These are phyloP conservation scores for Tetropium fuscum DNA, from an alignment of 2,888 invertebrate species.

Conservation along the genomic window DNA sequence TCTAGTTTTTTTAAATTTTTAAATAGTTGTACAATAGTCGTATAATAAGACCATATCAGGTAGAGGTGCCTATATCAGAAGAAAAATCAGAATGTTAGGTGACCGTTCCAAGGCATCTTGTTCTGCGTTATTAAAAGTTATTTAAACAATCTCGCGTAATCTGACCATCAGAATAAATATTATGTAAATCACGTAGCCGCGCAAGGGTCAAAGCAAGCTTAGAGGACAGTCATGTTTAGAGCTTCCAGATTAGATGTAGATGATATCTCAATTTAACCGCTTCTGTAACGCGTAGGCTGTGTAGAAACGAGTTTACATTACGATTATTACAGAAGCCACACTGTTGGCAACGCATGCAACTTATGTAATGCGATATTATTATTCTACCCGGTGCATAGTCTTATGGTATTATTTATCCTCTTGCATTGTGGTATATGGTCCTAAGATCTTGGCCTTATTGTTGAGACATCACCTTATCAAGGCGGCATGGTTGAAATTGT, in stretches of 20 bases:
- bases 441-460: conserved; percentile 1
- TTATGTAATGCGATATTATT: conserved; percentile 46
- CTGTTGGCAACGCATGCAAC: conserved; percentile 43
- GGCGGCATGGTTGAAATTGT: not conserved
- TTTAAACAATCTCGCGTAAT: conserved; percentile 17
- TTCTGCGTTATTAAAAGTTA: conserved; percentile 18
- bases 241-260: conserved; percentile 50
- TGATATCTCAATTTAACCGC: conserved; percentile 52
- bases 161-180: conserved; percentile 19
- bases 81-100: too few relatives aligned
- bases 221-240: conserved; percentile 39
- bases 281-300: conserved; percentile 49
- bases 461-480: conserved; percentile 3
- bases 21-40: too few relatives aligned
- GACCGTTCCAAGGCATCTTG: too few relatives aligned
- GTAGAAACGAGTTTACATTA: conserved; percentile 49
- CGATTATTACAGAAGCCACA: conserved; percentile 52
- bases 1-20: too few relatives aligned
- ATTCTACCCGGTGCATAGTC: conserved; percentile 15
- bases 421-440: not conserved
- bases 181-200: conserved; percentile 41
- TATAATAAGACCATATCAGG: too few relatives aligned
- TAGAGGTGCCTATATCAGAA: too few relatives aligned
- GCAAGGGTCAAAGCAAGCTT: conserved; percentile 35
- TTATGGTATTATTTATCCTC: conserved; percentile 3